Evolutionary conservation across 1,140 invertebrate species (phyloP), one percentile per base, ranked within the genome.

Genomic region (Drosophila arawakana): DNA sequence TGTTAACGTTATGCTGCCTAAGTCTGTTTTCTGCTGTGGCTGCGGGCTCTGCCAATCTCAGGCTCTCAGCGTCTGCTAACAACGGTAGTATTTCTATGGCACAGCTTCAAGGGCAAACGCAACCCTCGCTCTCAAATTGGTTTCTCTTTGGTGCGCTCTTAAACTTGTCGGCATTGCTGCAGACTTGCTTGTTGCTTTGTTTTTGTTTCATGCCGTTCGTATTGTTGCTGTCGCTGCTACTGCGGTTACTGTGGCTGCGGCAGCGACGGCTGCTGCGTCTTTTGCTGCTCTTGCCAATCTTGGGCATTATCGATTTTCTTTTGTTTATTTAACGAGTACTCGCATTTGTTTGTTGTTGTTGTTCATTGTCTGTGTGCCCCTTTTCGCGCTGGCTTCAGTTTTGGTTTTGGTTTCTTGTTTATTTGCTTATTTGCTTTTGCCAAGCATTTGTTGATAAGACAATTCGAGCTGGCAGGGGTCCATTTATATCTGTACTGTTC

Each of bases 231-330:
- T 10, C 44, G 39, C 10, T 39, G 18, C 15, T 57, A 70, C 58
- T 81, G 77, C 35, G 2, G 25, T 6, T 30, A 5, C 25, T 30
- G 25, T 2, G 57, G 35, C 58, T 81, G 77, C 35, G 2, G 15
- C 34, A 75, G 39, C 69, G 15, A 47, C 49, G 21, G 57, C 34
- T 52, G 74, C 71, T 44, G 60, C 49, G 41, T 73, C 73, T 76
- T 71, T 49, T 72, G 57, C 62, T 60, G 63, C 63, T 77, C 65
- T 77, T 77, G 76, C 76, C 76, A 78, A 78, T 78, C 73, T 78
- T 76, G 73, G 67, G 73, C 57, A 67, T 63, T 78, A 78, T 78
- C 73, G 76, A 78, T 78, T 78, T 78, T 68, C 67, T 67, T 76
- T 78, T 76, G 67, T 78, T 78, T 76, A 72, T 34, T 66, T 43